Percentiles rank a stretch among this genome's conserved stretches.
Conservation (phyloP, 2,888 invertebrate genomes). For the Scaptomyza cyrtandrae region DNA sequence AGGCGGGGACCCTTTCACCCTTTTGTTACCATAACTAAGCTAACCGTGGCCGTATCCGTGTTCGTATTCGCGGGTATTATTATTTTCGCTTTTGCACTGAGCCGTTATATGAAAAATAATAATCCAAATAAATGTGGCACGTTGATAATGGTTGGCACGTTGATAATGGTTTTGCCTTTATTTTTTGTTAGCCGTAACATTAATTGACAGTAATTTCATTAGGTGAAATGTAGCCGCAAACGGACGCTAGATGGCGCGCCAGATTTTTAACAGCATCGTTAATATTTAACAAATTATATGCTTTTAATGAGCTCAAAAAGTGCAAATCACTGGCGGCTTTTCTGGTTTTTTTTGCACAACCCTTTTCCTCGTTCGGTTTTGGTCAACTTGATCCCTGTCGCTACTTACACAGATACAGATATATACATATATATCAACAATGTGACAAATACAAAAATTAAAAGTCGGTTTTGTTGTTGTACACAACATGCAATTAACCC, state of each 20-base stretch:
- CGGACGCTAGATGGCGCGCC: conserved; percentile 52
- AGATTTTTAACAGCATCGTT: conserved; percentile 62
- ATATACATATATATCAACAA: background rate
- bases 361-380: conserved; percentile 2
- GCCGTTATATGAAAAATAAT: conserved; percentile 75
- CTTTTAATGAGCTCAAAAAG: conserved; percentile 80
- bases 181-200: conserved; percentile 34
- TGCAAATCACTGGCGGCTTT: conserved; percentile 73
- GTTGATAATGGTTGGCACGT: conserved; percentile 27
- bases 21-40: background rate
- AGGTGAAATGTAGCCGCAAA: conserved; percentile 64
- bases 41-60: background rate
- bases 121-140: conserved; percentile 71
- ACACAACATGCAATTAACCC: conserved; percentile 52
- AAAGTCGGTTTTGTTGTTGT: conserved; percentile 41
- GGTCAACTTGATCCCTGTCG: conserved; percentile 1
- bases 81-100: conserved; percentile 9
- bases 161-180: conserved; percentile 11
- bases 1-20: background rate
- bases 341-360: conserved; percentile 6
- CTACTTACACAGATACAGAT: no score
- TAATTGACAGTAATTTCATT: conserved; percentile 81
- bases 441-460: conserved; percentile 57
- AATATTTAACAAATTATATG: conserved; percentile 79
- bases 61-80: background rate